Conservation (phyloP, 2,797 vertebrate species). For the Liasis olivaceus region DNA sequence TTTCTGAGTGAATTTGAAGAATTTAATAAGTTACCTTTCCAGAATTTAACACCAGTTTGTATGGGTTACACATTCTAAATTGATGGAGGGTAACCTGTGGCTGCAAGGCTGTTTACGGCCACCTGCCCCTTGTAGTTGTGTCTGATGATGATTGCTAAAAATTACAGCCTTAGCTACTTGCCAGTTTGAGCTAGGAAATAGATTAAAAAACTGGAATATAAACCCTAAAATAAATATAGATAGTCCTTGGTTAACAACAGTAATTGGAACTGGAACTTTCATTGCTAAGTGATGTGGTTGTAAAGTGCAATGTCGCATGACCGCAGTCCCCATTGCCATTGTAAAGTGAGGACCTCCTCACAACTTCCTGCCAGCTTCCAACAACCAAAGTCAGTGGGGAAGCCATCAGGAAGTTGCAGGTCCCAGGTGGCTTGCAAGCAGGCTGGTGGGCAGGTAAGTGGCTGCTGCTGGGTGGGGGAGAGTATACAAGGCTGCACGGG, state of each 20-base stretch:
- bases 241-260: neutral
- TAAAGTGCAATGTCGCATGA: neutral
- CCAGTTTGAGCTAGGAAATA: neutral
- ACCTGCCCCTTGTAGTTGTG: neutral
- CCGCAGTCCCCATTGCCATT: neutral
- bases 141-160: neutral
- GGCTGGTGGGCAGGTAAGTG: neutral
- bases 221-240: neutral
- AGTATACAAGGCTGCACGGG: neutral
- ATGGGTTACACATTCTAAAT: neutral
- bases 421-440: neutral
- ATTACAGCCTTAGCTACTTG: neutral
- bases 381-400: neutral
- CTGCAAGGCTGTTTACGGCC: neutral
- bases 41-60: neutral
- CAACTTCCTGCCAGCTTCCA: neutral
- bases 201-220: neutral
- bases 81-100: neutral
- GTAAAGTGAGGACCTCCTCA: neutral
- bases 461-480: too few species aligned
- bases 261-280: neutral
- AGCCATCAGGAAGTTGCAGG: neutral
- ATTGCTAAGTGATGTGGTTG: neutral
- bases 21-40: neutral
- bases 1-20: neutral